phyloP scores from a whole-genome alignment of 2,888 invertebrate genomes.

The Andrena bucephala region DNA sequence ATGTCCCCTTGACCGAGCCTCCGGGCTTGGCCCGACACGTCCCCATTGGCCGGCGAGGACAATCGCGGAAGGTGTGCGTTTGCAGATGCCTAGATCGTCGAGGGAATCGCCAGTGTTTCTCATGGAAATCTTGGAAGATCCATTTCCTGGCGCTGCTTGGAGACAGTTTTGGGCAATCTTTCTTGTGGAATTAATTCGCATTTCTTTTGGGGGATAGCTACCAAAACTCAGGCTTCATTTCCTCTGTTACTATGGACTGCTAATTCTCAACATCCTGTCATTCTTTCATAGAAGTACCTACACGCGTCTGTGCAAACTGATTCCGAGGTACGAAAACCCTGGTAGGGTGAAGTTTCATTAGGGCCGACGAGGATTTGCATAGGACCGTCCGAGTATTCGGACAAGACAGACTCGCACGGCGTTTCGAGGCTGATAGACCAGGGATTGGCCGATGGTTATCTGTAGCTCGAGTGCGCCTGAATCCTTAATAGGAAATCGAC shows the following conservation, averaged over 20 bases:
- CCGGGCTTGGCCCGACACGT: neutral
- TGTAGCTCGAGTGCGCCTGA: conserved; percentile 64
- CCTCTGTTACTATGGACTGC: neutral
- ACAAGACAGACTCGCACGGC: conserved; percentile 12
- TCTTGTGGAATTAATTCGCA: neutral
- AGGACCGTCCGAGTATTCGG: conserved; percentile 9
- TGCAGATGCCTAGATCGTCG: neutral
- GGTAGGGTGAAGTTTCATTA: conserved; percentile 1
- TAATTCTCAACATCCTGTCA: neutral
- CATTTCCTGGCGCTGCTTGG: neutral
- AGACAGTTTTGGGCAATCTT: no score
- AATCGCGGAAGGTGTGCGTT: conserved; percentile 15
- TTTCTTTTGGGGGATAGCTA: no score
- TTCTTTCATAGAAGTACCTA: neutral
- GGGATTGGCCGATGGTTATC: conserved; percentile 57
- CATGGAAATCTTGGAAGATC: neutral
- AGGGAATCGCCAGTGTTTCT: conserved; percentile 31
- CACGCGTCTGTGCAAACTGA: neutral
- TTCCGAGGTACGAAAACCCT: conserved; percentile 18
- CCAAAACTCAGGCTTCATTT: no score
- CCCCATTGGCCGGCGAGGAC: conserved; percentile 8
- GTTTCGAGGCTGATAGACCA: conserved; percentile 33
- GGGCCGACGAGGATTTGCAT: conserved; percentile 27
- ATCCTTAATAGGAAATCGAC: conserved; percentile 77
- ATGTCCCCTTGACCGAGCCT: conserved; percentile 27